Conservation (phyloP, 2,113 vertebrate species). For the Macaca fascicularis region DNA sequence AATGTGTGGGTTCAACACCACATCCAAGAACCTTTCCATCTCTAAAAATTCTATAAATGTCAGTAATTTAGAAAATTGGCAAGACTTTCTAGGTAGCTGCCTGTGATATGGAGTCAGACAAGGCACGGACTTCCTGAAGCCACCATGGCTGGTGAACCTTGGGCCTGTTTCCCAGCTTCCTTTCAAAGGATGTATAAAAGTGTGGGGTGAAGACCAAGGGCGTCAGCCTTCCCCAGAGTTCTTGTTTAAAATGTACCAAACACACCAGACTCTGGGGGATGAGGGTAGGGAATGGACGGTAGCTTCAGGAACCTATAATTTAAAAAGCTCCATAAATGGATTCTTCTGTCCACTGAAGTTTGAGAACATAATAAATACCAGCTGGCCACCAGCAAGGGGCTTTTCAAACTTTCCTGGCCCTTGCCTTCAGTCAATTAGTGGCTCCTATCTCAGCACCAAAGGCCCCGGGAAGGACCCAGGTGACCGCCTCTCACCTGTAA, state of each 20-base stretch:
- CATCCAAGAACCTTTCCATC: not conserved
- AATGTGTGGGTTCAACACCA: not conserved
- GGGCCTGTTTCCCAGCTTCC: not conserved
- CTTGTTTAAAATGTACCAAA: not conserved
- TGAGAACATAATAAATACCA: not conserved
- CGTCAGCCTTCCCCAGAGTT: not conserved
- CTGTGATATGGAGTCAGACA: not conserved
- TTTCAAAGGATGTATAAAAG: not conserved
- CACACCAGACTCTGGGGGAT: not conserved
- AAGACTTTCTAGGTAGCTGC: not conserved
- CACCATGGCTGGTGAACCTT: not conserved
- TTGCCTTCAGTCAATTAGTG: not conserved
- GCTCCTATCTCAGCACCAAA: not conserved
- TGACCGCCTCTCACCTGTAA: slow-evolving; percentile 87
- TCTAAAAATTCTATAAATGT: not conserved
- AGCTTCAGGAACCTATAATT: not conserved
- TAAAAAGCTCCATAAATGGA: not conserved
- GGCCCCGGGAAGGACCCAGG: not conserved
- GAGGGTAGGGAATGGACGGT: not conserved
- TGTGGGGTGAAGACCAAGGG: not conserved
- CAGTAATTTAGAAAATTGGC: not conserved
- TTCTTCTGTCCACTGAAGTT: not conserved
- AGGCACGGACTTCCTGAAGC: not conserved
- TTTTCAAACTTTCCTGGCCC: not conserved
- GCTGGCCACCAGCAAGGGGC: not conserved